phyloP scores from a whole-genome alignment of 2,888 invertebrate genomes.

The Torymus auratus region DNA sequence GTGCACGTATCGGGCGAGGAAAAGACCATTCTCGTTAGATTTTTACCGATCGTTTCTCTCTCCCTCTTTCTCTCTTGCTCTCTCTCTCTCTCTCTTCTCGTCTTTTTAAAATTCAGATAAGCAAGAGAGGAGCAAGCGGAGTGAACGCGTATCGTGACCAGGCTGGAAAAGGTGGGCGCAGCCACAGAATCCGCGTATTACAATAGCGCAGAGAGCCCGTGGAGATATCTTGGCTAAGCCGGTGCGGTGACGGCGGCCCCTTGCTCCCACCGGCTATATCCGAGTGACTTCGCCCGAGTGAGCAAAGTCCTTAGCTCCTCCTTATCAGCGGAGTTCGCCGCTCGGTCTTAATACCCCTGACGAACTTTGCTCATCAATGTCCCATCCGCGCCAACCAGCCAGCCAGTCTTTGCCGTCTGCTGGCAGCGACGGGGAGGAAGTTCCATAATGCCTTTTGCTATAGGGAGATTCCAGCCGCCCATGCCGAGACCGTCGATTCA shows the following conservation, averaged over 20 bases:
- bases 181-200: slow-evolving; percentile 41
- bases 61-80: neutral
- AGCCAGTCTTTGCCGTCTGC: neutral
- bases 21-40: slow-evolving; percentile 43
- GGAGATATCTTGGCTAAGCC: slow-evolving; percentile 29
- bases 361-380: slow-evolving; percentile 74
- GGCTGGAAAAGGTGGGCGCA: slow-evolving; percentile 10
- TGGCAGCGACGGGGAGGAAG: neutral
- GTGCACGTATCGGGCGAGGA: slow-evolving; percentile 30
- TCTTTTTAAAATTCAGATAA: slow-evolving; percentile 55
- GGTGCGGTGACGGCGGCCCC: too few species aligned
- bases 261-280: slow-evolving; percentile 18
- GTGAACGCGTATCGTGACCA: slow-evolving; percentile 41
- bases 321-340: slow-evolving; percentile 66
- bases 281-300: slow-evolving; percentile 61
- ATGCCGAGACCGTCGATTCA: slow-evolving; percentile 8
- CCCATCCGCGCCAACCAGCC: slow-evolving; percentile 64
- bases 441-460: slow-evolving; percentile 46
- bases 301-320: slow-evolving; percentile 68
- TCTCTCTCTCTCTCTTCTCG: neutral
- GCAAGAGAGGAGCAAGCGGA: neutral
- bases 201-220: slow-evolving; percentile 18
- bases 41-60: slow-evolving; percentile 30
- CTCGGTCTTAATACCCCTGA: slow-evolving; percentile 65
- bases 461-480: slow-evolving; percentile 17